Conservation (phyloP, 2,113 vertebrate species). For the Neogale vison region DNA sequence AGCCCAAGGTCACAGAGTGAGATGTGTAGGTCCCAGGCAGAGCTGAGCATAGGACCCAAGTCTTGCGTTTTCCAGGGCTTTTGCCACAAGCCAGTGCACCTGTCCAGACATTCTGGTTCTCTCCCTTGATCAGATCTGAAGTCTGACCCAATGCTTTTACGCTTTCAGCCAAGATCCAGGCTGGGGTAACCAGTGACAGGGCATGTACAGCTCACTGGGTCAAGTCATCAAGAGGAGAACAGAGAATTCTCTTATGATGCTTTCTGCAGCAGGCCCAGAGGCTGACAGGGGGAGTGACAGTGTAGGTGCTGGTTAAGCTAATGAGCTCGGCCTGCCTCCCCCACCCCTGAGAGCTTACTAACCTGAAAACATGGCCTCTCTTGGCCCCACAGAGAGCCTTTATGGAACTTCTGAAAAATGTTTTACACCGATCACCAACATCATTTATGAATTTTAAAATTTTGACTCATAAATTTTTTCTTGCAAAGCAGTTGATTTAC, state of each 20-base stretch:
- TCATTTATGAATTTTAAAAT: neutral
- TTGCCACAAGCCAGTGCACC: neutral
- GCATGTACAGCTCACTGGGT: accelerated
- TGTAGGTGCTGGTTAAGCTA: neutral
- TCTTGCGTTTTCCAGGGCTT: neutral
- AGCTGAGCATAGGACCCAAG: neutral
- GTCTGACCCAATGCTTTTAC: too few relatives aligned
- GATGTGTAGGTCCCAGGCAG: neutral
- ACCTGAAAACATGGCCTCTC: neutral
- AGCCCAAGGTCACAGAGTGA: neutral
- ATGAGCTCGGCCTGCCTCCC: neutral
- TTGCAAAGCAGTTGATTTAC: neutral
- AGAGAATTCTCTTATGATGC: neutral
- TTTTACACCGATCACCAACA: too few relatives aligned
- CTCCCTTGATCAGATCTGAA: neutral
- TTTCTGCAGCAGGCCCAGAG: neutral
- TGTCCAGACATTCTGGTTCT: neutral
- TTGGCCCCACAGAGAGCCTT: neutral
- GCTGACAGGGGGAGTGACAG: too few relatives aligned
- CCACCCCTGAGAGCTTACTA: neutral
- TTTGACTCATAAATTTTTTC: neutral
- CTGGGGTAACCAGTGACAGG: too few relatives aligned
- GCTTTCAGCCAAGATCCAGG: neutral
- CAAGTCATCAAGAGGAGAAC: neutral
- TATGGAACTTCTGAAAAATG: neutral